Conservation (phyloP, 2,113 vertebrate genomes). For the Ailuropoda melanoleuca region DNA sequence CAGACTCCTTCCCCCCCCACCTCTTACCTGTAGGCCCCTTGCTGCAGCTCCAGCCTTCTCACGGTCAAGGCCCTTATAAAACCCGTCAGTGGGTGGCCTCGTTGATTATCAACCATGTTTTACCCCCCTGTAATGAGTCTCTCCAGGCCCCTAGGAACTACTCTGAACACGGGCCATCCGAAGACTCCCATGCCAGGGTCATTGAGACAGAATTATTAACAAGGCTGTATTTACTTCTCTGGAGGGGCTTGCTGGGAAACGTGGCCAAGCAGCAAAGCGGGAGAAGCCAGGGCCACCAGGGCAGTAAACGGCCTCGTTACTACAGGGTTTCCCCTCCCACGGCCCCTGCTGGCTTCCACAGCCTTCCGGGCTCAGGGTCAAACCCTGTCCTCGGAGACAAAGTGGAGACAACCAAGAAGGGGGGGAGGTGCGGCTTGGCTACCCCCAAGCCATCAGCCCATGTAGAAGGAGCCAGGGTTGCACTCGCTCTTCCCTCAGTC, state of each 20-base stretch:
- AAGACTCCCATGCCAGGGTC: neutral
- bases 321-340: neutral
- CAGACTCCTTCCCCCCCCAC: no score
- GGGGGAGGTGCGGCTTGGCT: neutral
- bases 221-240: neutral
- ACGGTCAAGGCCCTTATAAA: neutral
- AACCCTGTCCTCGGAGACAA: neutral
- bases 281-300: neutral
- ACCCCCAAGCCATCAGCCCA: neutral
- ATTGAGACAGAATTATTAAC: neutral
- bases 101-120: neutral
- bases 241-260: neutral
- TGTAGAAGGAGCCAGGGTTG: neutral
- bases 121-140: neutral
- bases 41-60: neutral
- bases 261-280: fast-evolving
- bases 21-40: fast-evolving
- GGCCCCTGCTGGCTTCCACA: neutral
- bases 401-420: neutral
- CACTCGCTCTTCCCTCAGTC: neutral
- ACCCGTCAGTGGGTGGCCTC: neutral
- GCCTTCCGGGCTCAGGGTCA: neutral
- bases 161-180: neutral
- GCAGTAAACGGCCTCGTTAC: neutral
- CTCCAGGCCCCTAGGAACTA: neutral